These are phyloP conservation scores for Tridacna crocea DNA, from an alignment of 2,888 invertebrate species.

Conservation along the genomic window DNA sequence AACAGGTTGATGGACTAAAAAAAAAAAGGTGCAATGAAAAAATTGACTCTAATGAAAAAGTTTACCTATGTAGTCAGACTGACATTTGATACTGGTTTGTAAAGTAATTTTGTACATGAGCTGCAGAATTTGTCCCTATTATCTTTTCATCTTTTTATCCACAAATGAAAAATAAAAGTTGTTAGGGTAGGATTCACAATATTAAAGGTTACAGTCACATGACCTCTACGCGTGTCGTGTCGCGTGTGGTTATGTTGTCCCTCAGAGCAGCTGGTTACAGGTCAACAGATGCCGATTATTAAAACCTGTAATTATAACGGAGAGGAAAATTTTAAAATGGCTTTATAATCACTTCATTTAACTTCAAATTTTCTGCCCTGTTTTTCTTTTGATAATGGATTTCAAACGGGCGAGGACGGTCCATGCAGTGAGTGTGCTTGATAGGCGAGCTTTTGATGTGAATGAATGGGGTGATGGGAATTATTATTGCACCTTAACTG, in stretches of 20 bases:
- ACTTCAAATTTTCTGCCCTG: constrained; percentile 19
- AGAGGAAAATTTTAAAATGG: constrained; percentile 17
- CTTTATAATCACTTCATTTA: constrained; percentile 24
- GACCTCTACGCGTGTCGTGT: constrained; percentile 6
- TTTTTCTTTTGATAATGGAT: constrained; percentile 21
- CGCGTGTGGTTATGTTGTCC: background rate
- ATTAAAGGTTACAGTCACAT: background rate
- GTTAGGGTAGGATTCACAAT: no score
- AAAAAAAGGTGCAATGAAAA: no score
- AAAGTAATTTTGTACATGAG: no score
- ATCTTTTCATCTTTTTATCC: no score
- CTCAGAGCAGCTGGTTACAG: constrained; percentile 7
- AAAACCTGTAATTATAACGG: constrained; percentile 22
- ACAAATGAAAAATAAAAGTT: no score
- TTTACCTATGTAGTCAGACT: no score
- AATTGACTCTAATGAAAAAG: no score
- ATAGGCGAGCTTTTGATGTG: constrained; percentile 8
- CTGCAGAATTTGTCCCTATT: no score
- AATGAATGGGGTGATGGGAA: constrained; percentile 13
- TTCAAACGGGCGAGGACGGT: constrained; percentile 14
- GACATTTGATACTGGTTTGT: no score
- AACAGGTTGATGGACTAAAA: no score
- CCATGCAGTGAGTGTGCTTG: background rate
- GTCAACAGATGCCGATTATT: constrained; percentile 24
- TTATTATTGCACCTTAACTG: constrained; percentile 16